Conservation (phyloP, 1,140 invertebrate species). For the Trinorchestia longiramus region DNA sequence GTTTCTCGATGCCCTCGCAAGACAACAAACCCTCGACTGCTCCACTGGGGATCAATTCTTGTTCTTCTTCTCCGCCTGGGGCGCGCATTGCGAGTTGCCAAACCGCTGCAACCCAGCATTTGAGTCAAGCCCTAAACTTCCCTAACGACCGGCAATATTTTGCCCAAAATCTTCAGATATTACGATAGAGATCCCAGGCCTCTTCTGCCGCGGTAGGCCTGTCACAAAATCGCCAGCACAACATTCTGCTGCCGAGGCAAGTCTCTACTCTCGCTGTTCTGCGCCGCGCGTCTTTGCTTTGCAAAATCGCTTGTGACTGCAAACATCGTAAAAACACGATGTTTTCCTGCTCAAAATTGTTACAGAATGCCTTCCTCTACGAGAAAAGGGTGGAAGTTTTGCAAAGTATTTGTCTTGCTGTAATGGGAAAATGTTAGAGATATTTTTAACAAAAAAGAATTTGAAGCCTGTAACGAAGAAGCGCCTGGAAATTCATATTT, state of each 20-base stretch:
- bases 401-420: background rate
- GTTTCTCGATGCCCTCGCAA: no score
- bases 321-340: background rate
- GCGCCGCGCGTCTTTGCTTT: background rate
- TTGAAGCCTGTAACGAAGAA: background rate
- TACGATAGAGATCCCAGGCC: background rate
- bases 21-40: background rate
- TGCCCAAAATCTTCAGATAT: background rate
- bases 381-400: background rate
- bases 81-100: background rate
- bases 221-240: background rate
- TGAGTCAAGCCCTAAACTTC: constrained; percentile 6
- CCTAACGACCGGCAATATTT: constrained; percentile 6
- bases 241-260: background rate
- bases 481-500: background rate
- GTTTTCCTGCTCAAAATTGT: background rate
- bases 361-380: background rate
- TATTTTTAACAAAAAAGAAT: background rate
- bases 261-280: background rate
- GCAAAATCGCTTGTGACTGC: background rate
- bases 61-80: background rate
- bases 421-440: constrained; percentile 9
- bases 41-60: background rate
- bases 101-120: background rate
- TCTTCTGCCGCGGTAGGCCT: background rate